Percentiles rank a stretch among this genome's conserved stretches.
These are phyloP conservation scores for Hirtodrosophila trivittata DNA, from an alignment of 2,888 invertebrate species.

Conservation along the genomic window DNA sequence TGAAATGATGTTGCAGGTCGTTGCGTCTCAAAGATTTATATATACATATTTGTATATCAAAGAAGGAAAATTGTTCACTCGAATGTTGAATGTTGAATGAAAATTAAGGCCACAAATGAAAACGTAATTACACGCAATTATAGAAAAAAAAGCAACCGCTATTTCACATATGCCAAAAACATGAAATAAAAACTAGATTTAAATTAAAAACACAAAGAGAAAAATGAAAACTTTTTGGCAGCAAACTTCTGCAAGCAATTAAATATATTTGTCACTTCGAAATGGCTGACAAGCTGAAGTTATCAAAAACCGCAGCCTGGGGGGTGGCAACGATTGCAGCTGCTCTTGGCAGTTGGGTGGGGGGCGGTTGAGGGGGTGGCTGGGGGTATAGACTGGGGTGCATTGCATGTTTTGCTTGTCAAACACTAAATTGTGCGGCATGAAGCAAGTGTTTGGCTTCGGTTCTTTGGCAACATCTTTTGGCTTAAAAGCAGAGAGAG, in stretches of 20 bases:
- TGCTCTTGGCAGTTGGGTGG: slow-evolving; percentile 22
- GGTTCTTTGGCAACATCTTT: slow-evolving; percentile 39
- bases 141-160: slow-evolving; percentile 59
- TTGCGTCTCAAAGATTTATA: slow-evolving; percentile 24
- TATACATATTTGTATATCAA: neutral
- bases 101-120: slow-evolving; percentile 53
- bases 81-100: slow-evolving; percentile 12
- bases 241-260: slow-evolving; percentile 74
- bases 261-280: slow-evolving; percentile 77
- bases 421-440: slow-evolving; percentile 72
- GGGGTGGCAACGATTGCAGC: slow-evolving; percentile 27
- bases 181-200: slow-evolving; percentile 8
- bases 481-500: slow-evolving; percentile 57
- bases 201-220: slow-evolving; percentile 7
- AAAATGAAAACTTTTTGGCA: slow-evolving; percentile 52
- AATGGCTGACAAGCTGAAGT: slow-evolving; percentile 69
- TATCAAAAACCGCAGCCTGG: slow-evolving; percentile 54
- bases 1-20: slow-evolving; percentile 39
- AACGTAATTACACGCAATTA: slow-evolving; percentile 69
- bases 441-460: slow-evolving; percentile 55
- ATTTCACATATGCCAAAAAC: slow-evolving; percentile 56
- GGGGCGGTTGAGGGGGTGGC: neutral
- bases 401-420: slow-evolving; percentile 66
- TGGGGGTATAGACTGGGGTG: neutral
- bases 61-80: neutral